phyloP scores from a whole-genome alignment of 2,797 vertebrate genomes.

The Cossypha caffra region DNA sequence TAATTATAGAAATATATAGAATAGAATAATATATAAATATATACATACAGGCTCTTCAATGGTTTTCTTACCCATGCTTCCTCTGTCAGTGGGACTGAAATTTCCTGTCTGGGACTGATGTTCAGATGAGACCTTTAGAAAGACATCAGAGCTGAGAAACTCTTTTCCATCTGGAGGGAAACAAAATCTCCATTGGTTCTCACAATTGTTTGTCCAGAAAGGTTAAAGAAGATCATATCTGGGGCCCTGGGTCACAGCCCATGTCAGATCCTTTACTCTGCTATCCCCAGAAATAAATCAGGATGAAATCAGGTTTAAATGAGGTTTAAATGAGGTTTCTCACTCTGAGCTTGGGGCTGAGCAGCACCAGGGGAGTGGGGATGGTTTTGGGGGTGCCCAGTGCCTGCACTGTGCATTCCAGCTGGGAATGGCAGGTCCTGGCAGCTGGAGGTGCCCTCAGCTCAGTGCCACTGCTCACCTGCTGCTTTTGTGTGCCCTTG shows the following conservation, averaged over 20 bases:
- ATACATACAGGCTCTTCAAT: not conserved
- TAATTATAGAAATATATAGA: no score
- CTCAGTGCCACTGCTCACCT: not conserved
- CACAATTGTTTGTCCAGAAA: not conserved
- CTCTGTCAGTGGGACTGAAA: not conserved
- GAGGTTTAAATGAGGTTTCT: not conserved
- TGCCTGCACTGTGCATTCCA: not conserved
- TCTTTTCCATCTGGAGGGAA: constrained; percentile 26
- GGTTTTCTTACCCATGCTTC: not conserved
- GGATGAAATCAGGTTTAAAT: not conserved
- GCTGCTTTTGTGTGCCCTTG: not conserved
- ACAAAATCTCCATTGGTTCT: not conserved
- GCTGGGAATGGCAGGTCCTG: not conserved
- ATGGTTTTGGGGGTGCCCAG: accelerated
- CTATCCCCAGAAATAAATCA: not conserved
- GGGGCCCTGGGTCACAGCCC: not conserved
- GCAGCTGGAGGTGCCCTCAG: not conserved
- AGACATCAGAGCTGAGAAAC: not conserved
- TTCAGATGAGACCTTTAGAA: not conserved
- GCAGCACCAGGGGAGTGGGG: not conserved
- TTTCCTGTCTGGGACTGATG: not conserved
- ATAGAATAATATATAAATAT: no score
- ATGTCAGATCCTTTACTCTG: not conserved
- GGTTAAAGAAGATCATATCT: not conserved
- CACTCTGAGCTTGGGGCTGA: not conserved